phyloP scores from a whole-genome alignment of 2,113 vertebrate genomes.

The Empidonax traillii region DNA sequence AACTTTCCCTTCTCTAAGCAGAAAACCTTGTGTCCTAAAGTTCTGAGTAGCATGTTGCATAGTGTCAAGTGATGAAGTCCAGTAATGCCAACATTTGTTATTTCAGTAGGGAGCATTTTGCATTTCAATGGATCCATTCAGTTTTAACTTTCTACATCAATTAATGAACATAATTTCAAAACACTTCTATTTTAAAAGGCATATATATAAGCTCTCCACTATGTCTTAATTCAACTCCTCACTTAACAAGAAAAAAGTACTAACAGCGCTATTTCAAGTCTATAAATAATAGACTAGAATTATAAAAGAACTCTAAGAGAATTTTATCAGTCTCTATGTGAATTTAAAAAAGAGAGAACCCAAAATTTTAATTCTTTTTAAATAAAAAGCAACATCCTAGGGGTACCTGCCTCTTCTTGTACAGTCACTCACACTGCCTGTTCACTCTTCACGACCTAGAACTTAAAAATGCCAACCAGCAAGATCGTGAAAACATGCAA shows the following conservation, averaged over 20 bases:
- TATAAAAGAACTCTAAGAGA: neutral
- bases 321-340: neutral
- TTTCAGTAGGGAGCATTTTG: neutral
- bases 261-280: neutral
- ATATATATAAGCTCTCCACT: neutral
- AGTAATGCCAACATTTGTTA: neutral
- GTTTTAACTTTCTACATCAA: constrained; percentile 13
- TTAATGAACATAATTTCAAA: constrained; percentile 23
- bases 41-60: neutral
- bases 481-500: neutral
- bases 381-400: neutral
- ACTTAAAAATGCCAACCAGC: neutral
- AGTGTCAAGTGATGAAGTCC: neutral
- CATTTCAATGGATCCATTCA: neutral
- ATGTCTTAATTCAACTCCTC: neutral
- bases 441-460: neutral
- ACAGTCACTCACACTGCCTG: neutral
- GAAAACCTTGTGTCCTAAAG: neutral
- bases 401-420: neutral
- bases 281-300: neutral
- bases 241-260: neutral
- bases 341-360: neutral
- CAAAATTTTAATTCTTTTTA: neutral
- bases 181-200: neutral
- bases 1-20: neutral